phyloP scores from a whole-genome alignment of 2,888 invertebrate species.

The Spisula subtruncata region DNA sequence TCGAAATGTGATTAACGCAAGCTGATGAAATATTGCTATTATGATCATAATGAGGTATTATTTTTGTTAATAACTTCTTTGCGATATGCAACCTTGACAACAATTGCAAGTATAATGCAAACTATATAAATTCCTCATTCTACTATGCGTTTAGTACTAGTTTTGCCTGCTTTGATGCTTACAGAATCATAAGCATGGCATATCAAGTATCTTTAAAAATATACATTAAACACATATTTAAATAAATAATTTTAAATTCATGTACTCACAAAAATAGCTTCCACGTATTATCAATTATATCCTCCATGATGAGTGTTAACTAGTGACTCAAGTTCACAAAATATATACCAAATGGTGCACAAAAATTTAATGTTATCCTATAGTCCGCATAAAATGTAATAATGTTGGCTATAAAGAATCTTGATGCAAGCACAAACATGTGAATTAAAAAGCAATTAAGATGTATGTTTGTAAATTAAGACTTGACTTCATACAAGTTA shows the following conservation, averaged over 20 bases:
- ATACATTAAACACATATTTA: no score
- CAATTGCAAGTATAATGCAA: no score
- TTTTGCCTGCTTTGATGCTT: no score
- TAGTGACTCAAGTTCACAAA: neutral
- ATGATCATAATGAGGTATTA: no score
- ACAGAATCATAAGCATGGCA: no score
- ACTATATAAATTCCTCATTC: no score
- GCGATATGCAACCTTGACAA: no score
- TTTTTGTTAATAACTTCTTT: no score
- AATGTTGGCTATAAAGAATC: neutral
- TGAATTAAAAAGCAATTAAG: neutral
- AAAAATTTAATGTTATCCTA: neutral
- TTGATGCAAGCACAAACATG: neutral
- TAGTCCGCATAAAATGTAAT: neutral
- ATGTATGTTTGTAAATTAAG: neutral
- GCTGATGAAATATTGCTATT: no score
- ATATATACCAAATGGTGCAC: neutral
- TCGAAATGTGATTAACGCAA: no score
- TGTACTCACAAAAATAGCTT: neutral
- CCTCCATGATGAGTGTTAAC: neutral
- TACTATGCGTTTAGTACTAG: no score
- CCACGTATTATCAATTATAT: neutral
- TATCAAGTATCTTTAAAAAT: no score
- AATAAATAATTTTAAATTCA: neutral
- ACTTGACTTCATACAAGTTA: slow-evolving; percentile 17